Percentiles rank a stretch among this genome's conserved stretches.
phyloP scores from a whole-genome alignment of 92 coral and sea anemone species.

The Porites cylindrica region DNA sequence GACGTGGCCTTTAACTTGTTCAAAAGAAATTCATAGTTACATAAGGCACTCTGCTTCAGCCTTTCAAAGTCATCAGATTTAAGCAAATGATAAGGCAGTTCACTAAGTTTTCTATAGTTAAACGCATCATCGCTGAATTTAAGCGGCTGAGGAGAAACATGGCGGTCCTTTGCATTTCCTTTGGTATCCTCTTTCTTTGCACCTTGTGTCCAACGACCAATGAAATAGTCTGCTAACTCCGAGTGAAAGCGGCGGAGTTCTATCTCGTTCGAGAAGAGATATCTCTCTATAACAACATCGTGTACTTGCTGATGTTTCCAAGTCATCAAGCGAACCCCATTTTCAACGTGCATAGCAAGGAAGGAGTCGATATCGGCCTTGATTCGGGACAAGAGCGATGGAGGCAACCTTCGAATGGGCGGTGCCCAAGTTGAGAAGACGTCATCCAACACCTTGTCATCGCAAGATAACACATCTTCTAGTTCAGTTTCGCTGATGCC shows the following conservation, averaged over 20 bases:
- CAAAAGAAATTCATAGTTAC: slow-evolving; percentile 88
- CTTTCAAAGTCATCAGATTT: slow-evolving; percentile 77
- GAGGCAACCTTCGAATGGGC: slow-evolving; percentile 80
- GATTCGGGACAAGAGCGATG: slow-evolving; percentile 77
- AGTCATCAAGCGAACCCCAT: slow-evolving; percentile 83
- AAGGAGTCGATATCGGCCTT: slow-evolving; percentile 83
- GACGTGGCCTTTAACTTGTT: slow-evolving; percentile 84
- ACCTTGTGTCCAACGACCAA: slow-evolving; percentile 85
- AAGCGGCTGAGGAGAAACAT: slow-evolving; percentile 79
- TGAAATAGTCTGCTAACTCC: slow-evolving; percentile 80
- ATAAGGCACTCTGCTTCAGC: slow-evolving; percentile 83
- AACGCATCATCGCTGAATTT: slow-evolving; percentile 64
- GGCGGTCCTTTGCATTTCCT: slow-evolving; percentile 82
- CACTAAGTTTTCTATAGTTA: slow-evolving; percentile 81
- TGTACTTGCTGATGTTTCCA: slow-evolving; percentile 93
- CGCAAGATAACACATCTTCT: slow-evolving; percentile 90
- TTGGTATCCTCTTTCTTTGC: slow-evolving; percentile 79
- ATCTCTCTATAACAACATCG: slow-evolving; percentile 86
- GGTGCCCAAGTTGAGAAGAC: slow-evolving; percentile 83
- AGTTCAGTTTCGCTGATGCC: slow-evolving; percentile 93
- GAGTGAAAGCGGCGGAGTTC: slow-evolving; percentile 71
- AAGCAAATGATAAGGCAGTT: slow-evolving; percentile 84
- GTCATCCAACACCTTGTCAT: slow-evolving; percentile 83
- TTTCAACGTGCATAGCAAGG: slow-evolving; percentile 73
- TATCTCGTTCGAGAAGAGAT: slow-evolving; percentile 67